Evolutionary conservation across 2,888 invertebrate species (phyloP).

Genomic region (Gryllus longicercus): DNA sequence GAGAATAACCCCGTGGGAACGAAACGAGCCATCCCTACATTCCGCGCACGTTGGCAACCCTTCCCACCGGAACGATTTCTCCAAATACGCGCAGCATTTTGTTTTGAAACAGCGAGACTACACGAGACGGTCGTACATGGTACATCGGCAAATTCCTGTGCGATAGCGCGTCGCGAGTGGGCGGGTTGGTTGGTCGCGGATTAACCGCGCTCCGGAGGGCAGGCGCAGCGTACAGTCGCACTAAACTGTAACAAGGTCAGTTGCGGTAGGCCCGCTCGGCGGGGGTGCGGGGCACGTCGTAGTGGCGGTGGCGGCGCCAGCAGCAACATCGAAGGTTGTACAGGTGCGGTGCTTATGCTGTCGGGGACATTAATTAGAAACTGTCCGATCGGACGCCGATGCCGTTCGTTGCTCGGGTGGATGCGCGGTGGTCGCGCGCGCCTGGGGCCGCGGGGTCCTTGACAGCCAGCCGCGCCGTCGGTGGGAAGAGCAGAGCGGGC

Average conservation of each 20-base stretch:
- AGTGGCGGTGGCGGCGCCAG: background rate
- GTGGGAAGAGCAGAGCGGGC: background rate
- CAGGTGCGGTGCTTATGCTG: background rate
- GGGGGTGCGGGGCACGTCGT: too few relatives aligned
- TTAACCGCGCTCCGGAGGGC: background rate
- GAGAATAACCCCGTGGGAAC: background rate
- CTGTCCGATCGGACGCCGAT: background rate
- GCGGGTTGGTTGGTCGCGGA: too few relatives aligned
- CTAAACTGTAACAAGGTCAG: constrained; percentile 17
- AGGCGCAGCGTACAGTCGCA: background rate
- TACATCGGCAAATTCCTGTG: background rate
- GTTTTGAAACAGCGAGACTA: background rate
- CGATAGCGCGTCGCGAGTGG: too few relatives aligned
- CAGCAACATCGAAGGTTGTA: background rate
- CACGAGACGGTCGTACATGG: background rate
- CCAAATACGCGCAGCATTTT: constrained; percentile 5
- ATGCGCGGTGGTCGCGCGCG: background rate
- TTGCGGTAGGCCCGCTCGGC: background rate
- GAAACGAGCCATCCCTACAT: background rate
- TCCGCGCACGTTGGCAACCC: constrained; percentile 17
- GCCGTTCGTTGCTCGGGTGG: background rate
- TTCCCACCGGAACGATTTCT: background rate
- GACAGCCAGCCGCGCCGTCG: background rate
- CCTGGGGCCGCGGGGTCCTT: too few relatives aligned
- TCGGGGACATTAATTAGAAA: too few relatives aligned